phyloP scores from a whole-genome alignment of 2,888 invertebrate species.

The Leucophenga maculata region DNA sequence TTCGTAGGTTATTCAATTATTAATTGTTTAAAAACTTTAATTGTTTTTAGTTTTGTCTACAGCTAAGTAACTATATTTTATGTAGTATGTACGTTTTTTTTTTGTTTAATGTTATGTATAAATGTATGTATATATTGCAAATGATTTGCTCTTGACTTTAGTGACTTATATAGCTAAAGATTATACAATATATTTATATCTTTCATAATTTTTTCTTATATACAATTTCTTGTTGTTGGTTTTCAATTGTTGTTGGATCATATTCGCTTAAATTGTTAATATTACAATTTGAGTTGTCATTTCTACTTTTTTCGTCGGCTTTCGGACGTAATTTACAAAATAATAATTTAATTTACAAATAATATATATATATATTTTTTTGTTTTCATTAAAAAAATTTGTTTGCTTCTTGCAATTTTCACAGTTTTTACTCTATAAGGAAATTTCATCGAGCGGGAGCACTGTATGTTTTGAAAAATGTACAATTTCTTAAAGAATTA shows the following conservation, averaged over 20 bases:
- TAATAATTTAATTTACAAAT: constrained; percentile 34
- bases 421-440: not conserved
- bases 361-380: too few species aligned
- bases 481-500: not conserved
- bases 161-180: not conserved
- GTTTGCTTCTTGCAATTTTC: constrained; percentile 15
- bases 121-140: constrained; percentile 2
- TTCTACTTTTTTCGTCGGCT: constrained; percentile 59
- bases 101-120: not conserved
- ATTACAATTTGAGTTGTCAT: constrained; percentile 68
- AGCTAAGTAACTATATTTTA: not conserved
- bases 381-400: too few species aligned
- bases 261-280: constrained; percentile 43
- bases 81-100: constrained; percentile 37
- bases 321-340: constrained; percentile 57
- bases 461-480: too few species aligned
- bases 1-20: constrained; percentile 31
- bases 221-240: constrained; percentile 12
- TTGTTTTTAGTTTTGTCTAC: not conserved
- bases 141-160: constrained; percentile 8
- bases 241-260: constrained; percentile 34
- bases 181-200: constrained; percentile 1
- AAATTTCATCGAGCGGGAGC: too few species aligned
- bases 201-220: constrained; percentile 30
- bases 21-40: constrained; percentile 15